Conservation (phyloP, 2,113 vertebrate genomes). For the Stictonetta naevosa region DNA sequence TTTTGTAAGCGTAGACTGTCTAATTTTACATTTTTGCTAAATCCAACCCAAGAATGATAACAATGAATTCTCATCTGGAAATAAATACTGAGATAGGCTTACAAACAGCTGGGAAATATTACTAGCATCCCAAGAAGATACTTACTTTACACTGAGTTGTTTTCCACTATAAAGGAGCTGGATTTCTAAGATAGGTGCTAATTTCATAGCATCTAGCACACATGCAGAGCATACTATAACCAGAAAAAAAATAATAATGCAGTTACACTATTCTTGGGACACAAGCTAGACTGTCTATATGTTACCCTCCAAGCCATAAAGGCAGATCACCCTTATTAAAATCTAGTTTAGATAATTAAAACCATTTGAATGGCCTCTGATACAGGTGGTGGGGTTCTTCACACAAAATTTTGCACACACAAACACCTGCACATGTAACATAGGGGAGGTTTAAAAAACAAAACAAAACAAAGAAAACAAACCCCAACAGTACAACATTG, state of each 20-base stretch:
- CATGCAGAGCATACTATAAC: not conserved
- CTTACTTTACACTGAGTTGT: not conserved
- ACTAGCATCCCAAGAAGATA: not conserved
- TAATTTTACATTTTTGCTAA: not conserved
- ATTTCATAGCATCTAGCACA: not conserved
- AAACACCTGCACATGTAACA: not conserved
- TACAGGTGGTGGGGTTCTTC: not conserved
- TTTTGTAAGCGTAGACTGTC: not conserved
- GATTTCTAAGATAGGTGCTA: not conserved
- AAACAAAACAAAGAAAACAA: not conserved
- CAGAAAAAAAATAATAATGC: not conserved
- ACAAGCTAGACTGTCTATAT: not conserved
- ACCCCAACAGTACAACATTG: not conserved
- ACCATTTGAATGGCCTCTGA: not conserved
- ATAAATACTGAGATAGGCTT: not conserved
- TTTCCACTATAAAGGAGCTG: not conserved
- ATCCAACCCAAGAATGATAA: not conserved
- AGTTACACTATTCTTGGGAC: not conserved
- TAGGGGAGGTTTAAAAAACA: not conserved
- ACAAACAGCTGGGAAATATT: not conserved
- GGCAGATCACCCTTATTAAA: not conserved
- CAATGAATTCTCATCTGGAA: not conserved
- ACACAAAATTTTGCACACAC: not conserved
- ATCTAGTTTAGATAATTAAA: not conserved
- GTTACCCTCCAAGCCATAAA: not conserved